Evolutionary conservation across 1,140 invertebrate genomes (phyloP).

Genomic region (Scylla paramamosain): DNA sequence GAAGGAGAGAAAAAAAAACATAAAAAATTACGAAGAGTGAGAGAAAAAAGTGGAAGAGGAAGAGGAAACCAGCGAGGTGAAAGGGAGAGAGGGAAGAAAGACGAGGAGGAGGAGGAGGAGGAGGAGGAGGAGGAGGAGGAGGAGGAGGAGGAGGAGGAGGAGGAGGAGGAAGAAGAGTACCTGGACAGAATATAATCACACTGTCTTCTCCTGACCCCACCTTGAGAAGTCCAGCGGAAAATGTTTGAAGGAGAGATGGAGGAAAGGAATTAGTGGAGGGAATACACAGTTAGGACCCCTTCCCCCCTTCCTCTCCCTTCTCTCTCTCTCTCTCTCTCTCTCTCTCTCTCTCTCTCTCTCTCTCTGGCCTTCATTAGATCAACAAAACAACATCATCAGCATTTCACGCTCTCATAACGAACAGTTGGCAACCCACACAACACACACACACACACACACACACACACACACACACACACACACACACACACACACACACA

Average conservation of each 20-base stretch:
- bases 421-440: background rate
- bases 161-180: background rate
- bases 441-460: no score
- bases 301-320: background rate
- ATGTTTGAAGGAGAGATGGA: background rate
- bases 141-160: background rate
- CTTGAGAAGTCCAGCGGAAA: background rate
- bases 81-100: no score
- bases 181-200: background rate
- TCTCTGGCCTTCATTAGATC: background rate
- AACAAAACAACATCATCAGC: background rate
- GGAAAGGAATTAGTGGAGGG: background rate
- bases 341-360: background rate
- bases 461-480: no score
- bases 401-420: background rate
- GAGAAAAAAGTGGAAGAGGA: background rate
- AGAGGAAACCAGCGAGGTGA: background rate
- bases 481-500: no score
- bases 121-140: background rate
- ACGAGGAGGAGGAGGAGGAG: background rate
- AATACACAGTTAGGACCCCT: background rate
- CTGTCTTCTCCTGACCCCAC: background rate
- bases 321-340: background rate
- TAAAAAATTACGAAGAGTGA: no score
- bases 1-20: no score